phyloP scores from a whole-genome alignment of 2,888 invertebrate genomes.

The Platynereis dumerilii region DNA sequence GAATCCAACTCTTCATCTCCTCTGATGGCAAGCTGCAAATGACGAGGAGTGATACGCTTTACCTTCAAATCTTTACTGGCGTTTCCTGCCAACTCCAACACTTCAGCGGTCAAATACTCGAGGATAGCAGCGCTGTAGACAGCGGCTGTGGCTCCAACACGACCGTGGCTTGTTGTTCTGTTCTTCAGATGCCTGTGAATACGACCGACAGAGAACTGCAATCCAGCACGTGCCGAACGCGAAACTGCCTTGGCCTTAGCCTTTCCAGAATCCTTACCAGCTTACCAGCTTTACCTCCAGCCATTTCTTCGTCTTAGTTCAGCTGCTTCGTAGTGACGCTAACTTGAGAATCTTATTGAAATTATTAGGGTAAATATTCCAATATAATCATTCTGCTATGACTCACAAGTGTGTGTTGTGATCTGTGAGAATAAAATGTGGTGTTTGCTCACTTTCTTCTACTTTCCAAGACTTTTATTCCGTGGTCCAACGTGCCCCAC shows the following conservation, averaged over 20 bases:
- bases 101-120: constrained; percentile 99
- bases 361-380: no score
- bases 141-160: constrained; percentile 99
- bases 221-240: constrained; percentile 96
- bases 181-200: constrained; percentile 99
- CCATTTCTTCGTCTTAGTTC: constrained; percentile 23
- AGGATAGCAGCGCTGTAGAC: constrained; percentile 99
- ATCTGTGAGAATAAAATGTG: no score
- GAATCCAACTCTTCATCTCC: constrained; percentile 99
- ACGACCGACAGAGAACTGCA: constrained; percentile 99
- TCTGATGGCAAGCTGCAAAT: constrained; percentile 98
- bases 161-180: constrained; percentile 98
- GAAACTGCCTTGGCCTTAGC: constrained; percentile 92
- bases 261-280: constrained; percentile 99
- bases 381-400: no score
- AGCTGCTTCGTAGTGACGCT: no score
- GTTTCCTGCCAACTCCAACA: constrained; percentile 98
- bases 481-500: no score
- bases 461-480: no score
- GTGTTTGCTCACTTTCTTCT: no score
- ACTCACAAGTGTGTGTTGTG: no score
- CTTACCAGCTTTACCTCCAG: constrained; percentile 99
- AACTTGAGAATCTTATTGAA: no score
- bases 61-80: constrained; percentile 99
- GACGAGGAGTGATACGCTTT: constrained; percentile 99